phyloP scores from a whole-genome alignment of 1,140 invertebrate genomes.

The Sycophila sp. region DNA sequence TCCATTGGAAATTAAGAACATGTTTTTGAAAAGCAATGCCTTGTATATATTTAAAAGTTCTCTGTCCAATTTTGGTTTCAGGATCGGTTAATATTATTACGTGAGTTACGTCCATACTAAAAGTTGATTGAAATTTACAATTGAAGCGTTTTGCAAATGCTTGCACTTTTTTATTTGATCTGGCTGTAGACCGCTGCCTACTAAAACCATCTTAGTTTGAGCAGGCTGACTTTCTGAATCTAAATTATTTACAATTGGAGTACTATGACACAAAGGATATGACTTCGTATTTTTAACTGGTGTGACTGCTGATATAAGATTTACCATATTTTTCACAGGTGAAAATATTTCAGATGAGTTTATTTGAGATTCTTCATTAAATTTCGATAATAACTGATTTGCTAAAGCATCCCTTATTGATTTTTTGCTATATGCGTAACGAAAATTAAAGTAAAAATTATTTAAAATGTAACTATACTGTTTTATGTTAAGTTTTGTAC shows the following conservation, averaged over 20 bases:
- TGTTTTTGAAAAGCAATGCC: constrained; percentile 47
- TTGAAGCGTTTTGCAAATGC: constrained; percentile 26
- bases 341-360: neutral
- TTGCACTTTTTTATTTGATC: constrained; percentile 14
- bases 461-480: neutral
- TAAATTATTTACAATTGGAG: constrained; percentile 8
- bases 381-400: neutral
- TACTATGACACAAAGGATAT: constrained; percentile 34
- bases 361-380: neutral
- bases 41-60: constrained; percentile 50
- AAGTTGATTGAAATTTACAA: constrained; percentile 35
- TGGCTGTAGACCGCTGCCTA: constrained; percentile 38
- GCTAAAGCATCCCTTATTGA: too few relatives aligned
- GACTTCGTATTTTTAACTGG: constrained; percentile 27
- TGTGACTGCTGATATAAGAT: constrained; percentile 31
- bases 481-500: neutral
- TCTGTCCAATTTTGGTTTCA: constrained; percentile 31
- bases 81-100: constrained; percentile 42
- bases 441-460: neutral
- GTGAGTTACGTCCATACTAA: constrained; percentile 41
- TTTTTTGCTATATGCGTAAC: constrained; percentile 14
- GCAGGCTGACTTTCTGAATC: neutral
- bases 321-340: neutral
- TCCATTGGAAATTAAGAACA: constrained; percentile 64
- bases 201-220: constrained; percentile 12